A percentile compares a stretch with the other conserved stretches of the same genome.
phyloP scores from a whole-genome alignment of 2,888 invertebrate genomes.

The Omphaloscelis lunosa region DNA sequence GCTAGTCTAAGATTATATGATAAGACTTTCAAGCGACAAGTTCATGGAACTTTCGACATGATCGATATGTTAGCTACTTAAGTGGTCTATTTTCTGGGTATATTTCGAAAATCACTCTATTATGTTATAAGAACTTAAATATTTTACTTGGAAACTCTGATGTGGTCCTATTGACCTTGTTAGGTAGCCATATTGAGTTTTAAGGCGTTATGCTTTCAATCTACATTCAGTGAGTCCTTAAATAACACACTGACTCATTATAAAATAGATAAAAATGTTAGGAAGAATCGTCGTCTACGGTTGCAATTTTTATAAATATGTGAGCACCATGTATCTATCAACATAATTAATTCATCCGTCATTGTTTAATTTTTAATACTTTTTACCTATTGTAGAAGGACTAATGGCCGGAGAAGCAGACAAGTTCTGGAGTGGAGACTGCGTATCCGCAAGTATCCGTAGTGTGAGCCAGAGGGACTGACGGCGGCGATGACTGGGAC shows the following conservation, averaged over 20 bases:
- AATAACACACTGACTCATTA: background rate
- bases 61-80: slow-evolving; percentile 11
- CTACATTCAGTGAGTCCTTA: background rate
- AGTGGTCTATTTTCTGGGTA: slow-evolving; percentile 30
- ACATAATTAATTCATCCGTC: background rate
- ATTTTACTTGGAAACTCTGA: slow-evolving; percentile 17
- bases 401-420: no score
- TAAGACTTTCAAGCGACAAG: slow-evolving; percentile 14
- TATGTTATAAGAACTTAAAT: slow-evolving; percentile 5
- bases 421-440: no score
- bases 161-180: background rate
- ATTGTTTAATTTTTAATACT: background rate
- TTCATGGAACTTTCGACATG: slow-evolving; percentile 30
- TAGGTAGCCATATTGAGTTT: background rate
- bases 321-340: background rate
- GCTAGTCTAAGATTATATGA: background rate
- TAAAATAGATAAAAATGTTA: background rate
- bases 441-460: no score
- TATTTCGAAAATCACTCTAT: slow-evolving; percentile 46
- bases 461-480: no score
- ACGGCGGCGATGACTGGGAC: no score
- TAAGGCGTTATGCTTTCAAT: background rate
- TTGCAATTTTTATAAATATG: background rate
- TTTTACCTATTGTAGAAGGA: background rate
- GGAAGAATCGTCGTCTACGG: background rate